phyloP scores from a whole-genome alignment of 2,797 vertebrate species.

The Delichon dasypus region DNA sequence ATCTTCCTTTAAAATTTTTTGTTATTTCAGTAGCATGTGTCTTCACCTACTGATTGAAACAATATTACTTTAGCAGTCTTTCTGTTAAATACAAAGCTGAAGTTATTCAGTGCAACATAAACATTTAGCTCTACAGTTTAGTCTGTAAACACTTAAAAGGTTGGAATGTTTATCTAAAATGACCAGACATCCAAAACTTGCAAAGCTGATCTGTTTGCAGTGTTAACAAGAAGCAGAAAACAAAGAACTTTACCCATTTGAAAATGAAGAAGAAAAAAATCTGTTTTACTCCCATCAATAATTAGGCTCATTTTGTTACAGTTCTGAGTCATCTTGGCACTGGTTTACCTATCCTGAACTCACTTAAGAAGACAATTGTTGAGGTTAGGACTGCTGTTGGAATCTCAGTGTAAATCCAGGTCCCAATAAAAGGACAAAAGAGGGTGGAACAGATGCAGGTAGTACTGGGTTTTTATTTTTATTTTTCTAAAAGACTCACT shows the following conservation, averaged over 20 bases:
- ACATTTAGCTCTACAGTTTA: constrained; percentile 47
- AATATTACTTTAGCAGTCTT: constrained; percentile 40
- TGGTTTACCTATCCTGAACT: background rate
- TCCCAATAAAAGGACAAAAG: background rate
- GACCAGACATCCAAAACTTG: constrained; percentile 7
- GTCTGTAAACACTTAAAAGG: constrained; percentile 52
- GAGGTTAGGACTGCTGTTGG: background rate
- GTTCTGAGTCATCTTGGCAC: background rate
- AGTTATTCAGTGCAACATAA: constrained; percentile 40
- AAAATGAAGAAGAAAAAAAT: background rate
- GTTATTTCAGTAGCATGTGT: constrained; percentile 11
- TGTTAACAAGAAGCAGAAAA: background rate
- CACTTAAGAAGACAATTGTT: background rate
- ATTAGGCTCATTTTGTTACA: background rate
- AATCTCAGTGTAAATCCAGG: background rate
- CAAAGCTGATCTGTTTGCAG: constrained; percentile 13
- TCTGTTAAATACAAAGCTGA: constrained; percentile 17
- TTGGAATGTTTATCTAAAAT: constrained; percentile 53
- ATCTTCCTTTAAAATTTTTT: background rate
- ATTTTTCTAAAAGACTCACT: background rate
- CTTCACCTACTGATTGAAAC: constrained; percentile 44
- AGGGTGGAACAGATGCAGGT: background rate
- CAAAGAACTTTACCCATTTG: background rate
- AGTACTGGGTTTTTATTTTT: background rate
- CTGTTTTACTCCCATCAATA: background rate